Base-by-base conservation (phyloP, 2,888 invertebrate genomes). In the Malthinus flaveolus region DNA sequence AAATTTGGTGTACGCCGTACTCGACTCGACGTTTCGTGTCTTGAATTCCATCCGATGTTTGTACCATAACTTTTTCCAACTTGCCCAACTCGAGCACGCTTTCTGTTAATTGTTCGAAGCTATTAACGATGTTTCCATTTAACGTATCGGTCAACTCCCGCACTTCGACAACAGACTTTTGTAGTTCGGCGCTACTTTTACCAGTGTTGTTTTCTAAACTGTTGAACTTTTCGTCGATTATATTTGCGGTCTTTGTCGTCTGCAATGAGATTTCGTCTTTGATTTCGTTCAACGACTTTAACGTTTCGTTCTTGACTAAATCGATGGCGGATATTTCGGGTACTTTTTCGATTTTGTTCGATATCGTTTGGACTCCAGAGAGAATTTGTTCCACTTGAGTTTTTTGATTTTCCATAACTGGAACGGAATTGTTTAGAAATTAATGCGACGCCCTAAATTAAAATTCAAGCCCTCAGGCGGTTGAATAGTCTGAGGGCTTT, bases 1-100 rank as follows among this genome's bases (percentile, higher is more conserved):
- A 79, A 60, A 94, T 90, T 76, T 92, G 90, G 70, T 91, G 88
- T 0, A 93, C 88, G 5, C 91, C 91, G 69, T 91, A 93, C 72
- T 94, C 93, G 9, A 95, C 85, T 39, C 91, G 84, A 50, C 91
- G 86, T 77, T 92, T 94, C 1, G 89, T 91, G 59, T 92, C 91
- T 71, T 92, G 76, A 32, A 93, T 91, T 72, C 90, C 88, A 78
- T 94, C 93, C 0, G 92, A 90, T 39, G 91, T 93, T 71, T 91
- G 88, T 47, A 91, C 81, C 77, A 93, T 83, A 1, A 93, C 87
- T 64, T 87, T 85, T 72, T 93, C 92, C 56, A 89, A 86, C 73
- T 89, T 90, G 1, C 85, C 82, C 49, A 93, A 79, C 1, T 84
- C 80, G 69, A 83, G 80, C 4, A 86, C 78, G 72, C 86, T 86